These are phyloP conservation scores for Ephydatia muelleri DNA, from an alignment of 37 sponge, comb jelly and placozoan genomes.

Conservation along the genomic window DNA sequence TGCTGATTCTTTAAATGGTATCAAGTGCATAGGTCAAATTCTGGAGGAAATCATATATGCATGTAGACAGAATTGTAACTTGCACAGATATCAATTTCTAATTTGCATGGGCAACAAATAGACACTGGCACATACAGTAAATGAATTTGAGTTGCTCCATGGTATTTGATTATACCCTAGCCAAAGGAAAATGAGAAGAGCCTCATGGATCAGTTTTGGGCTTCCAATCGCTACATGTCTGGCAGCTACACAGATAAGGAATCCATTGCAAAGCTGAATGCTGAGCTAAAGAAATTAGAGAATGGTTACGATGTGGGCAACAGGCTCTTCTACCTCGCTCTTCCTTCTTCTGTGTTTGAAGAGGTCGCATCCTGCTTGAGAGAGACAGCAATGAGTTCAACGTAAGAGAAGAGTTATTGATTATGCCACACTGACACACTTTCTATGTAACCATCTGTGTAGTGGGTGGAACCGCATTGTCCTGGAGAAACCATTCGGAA, in stretches of 20 bases:
- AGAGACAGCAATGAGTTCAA: slow-evolving; percentile 68
- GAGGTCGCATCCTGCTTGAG: slow-evolving; percentile 80
- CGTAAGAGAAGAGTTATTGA: too few species aligned
- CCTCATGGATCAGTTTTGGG: slow-evolving; percentile 79
- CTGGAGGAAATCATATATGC: too few species aligned
- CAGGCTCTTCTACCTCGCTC: slow-evolving; percentile 94
- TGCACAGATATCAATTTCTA: too few species aligned
- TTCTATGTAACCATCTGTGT: neutral
- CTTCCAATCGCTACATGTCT: slow-evolving; percentile 70
- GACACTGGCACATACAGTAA: too few species aligned
- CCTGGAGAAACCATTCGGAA: slow-evolving; percentile 2
- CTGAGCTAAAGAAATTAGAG: slow-evolving; percentile 77
- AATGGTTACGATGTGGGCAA: slow-evolving; percentile 40
- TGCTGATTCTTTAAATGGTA: too few species aligned
- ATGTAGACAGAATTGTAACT: too few species aligned
- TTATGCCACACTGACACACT: neutral
- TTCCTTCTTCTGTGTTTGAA: slow-evolving; percentile 95
- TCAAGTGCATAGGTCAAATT: too few species aligned
- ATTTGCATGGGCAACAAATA: too few species aligned
- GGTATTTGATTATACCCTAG: too few species aligned
- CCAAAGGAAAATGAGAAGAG: slow-evolving; percentile 64
- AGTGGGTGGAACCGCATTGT: slow-evolving; percentile 74
- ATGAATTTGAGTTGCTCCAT: too few species aligned
- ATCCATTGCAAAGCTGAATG: slow-evolving; percentile 76
- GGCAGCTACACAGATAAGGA: slow-evolving; percentile 75